A percentile compares a stretch with the other conserved stretches of the same genome.
phyloP scores from a whole-genome alignment of 2,797 vertebrate genomes.

The Catamblyrhynchus diadema region DNA sequence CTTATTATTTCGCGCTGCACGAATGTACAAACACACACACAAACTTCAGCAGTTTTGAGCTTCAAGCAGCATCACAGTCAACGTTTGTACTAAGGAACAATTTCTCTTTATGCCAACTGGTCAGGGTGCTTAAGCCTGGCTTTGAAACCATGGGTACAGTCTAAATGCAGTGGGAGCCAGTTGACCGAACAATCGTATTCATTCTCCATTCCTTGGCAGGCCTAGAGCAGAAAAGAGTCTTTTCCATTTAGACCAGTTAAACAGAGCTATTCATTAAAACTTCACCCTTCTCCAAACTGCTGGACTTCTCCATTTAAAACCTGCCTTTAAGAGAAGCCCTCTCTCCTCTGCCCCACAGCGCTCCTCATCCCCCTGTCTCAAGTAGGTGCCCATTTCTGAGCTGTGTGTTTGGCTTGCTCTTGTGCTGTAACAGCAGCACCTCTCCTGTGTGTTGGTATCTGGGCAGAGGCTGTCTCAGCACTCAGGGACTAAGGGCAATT shows the following conservation, averaged over 20 bases:
- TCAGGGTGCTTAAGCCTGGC: conserved; percentile 24
- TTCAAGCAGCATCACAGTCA: conserved; percentile 43
- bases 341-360: background rate
- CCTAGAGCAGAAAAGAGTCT: conserved; percentile 56
- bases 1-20: background rate
- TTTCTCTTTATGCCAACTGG: conserved; percentile 34
- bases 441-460: background rate
- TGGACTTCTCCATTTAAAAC: background rate
- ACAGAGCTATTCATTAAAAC: conserved; percentile 53
- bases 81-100: conserved; percentile 56
- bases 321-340: background rate
- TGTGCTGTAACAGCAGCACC: background rate
- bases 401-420: background rate
- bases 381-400: background rate
- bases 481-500: background rate
- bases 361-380: background rate
- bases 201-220: conserved; percentile 61
- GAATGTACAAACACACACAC: conserved; percentile 33
- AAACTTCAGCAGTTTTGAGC: conserved; percentile 20
- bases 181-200: conserved; percentile 62
- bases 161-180: conserved; percentile 45
- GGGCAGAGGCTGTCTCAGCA: background rate
- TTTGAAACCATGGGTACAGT: conserved; percentile 39
- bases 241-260: conserved; percentile 46
- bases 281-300: background rate